Percentiles rank a stretch among this genome's conserved stretches.
These are phyloP conservation scores for Adelphocoris suturalis DNA, from an alignment of 2,888 invertebrate species.

Conservation along the genomic window DNA sequence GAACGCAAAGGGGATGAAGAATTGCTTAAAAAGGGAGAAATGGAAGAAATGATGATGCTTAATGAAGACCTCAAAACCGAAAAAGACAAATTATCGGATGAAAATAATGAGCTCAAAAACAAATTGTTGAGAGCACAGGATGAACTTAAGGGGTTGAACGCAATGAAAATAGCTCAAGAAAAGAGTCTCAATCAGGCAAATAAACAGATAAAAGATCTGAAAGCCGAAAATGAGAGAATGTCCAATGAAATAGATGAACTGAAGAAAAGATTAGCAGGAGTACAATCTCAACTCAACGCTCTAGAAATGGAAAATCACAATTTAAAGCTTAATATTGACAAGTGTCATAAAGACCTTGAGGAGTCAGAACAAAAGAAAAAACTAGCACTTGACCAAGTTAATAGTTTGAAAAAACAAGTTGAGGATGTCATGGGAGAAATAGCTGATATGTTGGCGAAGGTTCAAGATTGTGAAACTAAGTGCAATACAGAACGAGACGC, in stretches of 20 bases:
- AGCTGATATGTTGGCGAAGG: slow-evolving; percentile 38
- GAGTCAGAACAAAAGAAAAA: slow-evolving; percentile 9
- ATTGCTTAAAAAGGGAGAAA: background rate
- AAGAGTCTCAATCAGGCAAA: slow-evolving; percentile 41
- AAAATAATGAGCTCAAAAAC: slow-evolving; percentile 60
- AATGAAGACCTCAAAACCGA: slow-evolving; percentile 66
- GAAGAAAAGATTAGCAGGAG: slow-evolving; percentile 49
- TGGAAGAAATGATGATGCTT: slow-evolving; percentile 61
- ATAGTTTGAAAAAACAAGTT: slow-evolving; percentile 35
- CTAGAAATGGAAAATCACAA: slow-evolving; percentile 61
- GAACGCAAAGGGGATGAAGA: slow-evolving; percentile 51
- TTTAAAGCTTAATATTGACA: slow-evolving; percentile 36
- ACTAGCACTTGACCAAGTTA: slow-evolving; percentile 3
- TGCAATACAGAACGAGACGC: background rate
- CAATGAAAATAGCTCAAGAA: slow-evolving; percentile 24
- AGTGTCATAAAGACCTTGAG: background rate
- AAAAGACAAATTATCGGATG: slow-evolving; percentile 39
- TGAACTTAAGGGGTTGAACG: slow-evolving; percentile 57
- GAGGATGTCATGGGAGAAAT: slow-evolving; percentile 52
- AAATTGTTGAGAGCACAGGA: slow-evolving; percentile 53
- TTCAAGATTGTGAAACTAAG: slow-evolving; percentile 43
- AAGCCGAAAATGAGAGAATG: slow-evolving; percentile 55
- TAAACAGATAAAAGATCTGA: slow-evolving; percentile 53
- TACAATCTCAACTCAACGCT: slow-evolving; percentile 44
- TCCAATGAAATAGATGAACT: slow-evolving; percentile 56